Evolutionary conservation across 2,888 invertebrate genomes (phyloP).

Genomic region (Altica lythri): DNA sequence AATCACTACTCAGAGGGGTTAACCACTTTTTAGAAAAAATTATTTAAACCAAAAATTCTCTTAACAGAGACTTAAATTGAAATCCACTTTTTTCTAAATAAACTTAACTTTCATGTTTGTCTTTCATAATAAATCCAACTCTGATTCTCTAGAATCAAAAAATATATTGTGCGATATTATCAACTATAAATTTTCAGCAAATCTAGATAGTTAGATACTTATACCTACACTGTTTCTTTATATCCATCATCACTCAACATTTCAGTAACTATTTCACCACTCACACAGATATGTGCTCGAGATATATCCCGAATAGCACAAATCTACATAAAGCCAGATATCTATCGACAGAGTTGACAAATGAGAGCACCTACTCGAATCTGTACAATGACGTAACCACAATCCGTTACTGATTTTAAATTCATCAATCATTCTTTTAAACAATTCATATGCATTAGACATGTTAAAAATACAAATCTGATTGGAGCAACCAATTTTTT

Average conservation of each 20-base stretch:
- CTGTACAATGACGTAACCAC: constrained; percentile 13
- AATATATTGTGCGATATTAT: too few relatives aligned
- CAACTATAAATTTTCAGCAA: background rate
- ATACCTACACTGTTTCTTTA: background rate
- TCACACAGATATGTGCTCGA: constrained; percentile 13
- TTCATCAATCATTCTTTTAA: constrained; percentile 29
- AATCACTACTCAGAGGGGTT: too few relatives aligned
- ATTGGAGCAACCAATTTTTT: constrained; percentile 23
- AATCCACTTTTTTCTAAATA: too few relatives aligned
- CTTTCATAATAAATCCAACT: too few relatives aligned
- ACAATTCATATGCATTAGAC: constrained; percentile 30
- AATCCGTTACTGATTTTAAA: constrained; percentile 28
- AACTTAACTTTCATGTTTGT: too few relatives aligned
- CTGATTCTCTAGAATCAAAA: too few relatives aligned
- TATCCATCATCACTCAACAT: constrained; percentile 1
- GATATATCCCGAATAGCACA: constrained; percentile 15
- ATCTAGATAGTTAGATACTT: too few relatives aligned
- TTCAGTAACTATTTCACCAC: constrained; percentile 14
- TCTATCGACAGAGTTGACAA: constrained; percentile 22
- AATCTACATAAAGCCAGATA: constrained; percentile 23
- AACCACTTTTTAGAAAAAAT: too few relatives aligned
- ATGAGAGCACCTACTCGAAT: constrained; percentile 14
- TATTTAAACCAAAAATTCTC: too few relatives aligned
- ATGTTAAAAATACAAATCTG: constrained; percentile 4
- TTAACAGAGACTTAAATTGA: too few relatives aligned